These are phyloP conservation scores for Rhyzopertha dominica DNA, from an alignment of 1,140 invertebrate genomes.

Conservation along the genomic window DNA sequence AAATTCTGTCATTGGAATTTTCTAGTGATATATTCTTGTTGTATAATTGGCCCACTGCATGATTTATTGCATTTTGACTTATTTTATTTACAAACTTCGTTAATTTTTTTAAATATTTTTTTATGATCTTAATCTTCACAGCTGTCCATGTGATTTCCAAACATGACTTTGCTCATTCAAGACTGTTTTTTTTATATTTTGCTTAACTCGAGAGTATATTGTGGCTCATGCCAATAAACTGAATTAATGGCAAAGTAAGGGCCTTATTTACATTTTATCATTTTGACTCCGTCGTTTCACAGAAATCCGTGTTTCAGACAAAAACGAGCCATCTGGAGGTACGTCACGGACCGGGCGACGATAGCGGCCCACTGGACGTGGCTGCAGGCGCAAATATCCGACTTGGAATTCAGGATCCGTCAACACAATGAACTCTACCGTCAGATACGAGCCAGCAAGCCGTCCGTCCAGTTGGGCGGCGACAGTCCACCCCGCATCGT, in stretches of 20 bases:
- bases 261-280: too few relatives aligned
- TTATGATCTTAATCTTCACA: too few relatives aligned
- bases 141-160: too few relatives aligned
- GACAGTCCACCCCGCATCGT: constrained; percentile 21
- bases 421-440: constrained; percentile 79
- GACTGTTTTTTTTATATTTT: not conserved
- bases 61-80: constrained; percentile 1
- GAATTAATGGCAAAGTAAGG: not conserved
- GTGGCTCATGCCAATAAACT: constrained; percentile 1
- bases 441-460: constrained; percentile 58
- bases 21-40: too few relatives aligned
- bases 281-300: too few relatives aligned
- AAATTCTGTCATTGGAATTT: too few relatives aligned
- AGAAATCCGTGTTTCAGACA: constrained; percentile 70
- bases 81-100: too few relatives aligned
- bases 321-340: constrained; percentile 80
- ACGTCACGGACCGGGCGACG: constrained; percentile 70
- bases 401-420: constrained; percentile 86
- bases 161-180: not conserved
- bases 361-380: constrained; percentile 86
- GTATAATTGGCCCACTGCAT: too few relatives aligned
- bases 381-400: constrained; percentile 86
- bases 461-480: constrained; percentile 48
- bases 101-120: too few relatives aligned
- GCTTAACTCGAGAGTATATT: not conserved